Conservation (phyloP, 2,797 vertebrate species). For the Mionectes olivaceus region DNA sequence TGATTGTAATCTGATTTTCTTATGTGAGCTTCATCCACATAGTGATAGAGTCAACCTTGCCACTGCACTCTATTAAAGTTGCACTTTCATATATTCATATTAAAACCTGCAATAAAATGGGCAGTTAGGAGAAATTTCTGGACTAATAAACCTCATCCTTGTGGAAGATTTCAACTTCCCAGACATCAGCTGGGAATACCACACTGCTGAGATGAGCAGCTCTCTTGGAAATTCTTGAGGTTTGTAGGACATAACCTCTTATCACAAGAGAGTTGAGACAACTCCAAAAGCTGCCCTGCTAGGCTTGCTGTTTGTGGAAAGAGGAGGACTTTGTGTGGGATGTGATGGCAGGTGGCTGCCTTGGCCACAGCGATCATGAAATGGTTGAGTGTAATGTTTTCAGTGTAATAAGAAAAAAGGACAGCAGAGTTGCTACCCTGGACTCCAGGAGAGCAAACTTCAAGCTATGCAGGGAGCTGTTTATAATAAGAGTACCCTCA, state of each 20-base stretch:
- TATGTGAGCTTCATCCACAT: background rate
- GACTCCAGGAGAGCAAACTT: background rate
- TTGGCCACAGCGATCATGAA: accelerated
- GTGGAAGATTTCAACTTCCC: background rate
- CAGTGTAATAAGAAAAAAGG: background rate
- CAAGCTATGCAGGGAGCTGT: background rate
- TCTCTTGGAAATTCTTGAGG: background rate
- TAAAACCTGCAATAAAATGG: background rate
- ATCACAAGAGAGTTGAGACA: background rate
- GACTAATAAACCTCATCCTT: background rate
- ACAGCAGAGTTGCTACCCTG: background rate
- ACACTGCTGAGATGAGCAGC: background rate
- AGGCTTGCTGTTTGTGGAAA: no score
- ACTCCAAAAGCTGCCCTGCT: no score
- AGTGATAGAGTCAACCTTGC: background rate
- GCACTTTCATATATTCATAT: background rate
- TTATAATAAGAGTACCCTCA: background rate
- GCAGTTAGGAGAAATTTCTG: background rate
- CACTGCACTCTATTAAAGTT: background rate
- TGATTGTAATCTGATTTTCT: background rate
- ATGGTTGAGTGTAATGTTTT: no score
- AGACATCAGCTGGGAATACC: background rate
- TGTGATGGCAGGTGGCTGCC: background rate
- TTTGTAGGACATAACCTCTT: background rate
- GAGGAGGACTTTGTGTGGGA: background rate